These are phyloP conservation scores for Lagocephalus sceleratus DNA, from an alignment of 2,797 vertebrate species.

Conservation along the genomic window DNA sequence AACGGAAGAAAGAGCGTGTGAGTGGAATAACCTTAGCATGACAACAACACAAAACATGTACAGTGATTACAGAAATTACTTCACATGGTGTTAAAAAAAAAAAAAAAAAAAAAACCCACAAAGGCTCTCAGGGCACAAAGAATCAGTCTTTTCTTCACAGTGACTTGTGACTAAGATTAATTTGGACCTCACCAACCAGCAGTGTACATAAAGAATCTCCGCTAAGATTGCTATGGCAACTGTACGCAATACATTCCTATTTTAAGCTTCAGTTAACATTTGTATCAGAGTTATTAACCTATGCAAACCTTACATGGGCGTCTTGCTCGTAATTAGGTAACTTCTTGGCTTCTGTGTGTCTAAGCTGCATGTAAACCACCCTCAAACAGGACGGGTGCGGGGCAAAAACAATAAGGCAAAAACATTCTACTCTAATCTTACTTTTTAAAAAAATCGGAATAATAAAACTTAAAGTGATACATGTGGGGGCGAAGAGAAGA, in stretches of 20 bases:
- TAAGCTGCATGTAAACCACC: slow-evolving; percentile 37
- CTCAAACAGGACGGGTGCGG: slow-evolving; percentile 56
- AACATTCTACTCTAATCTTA: slow-evolving; percentile 10
- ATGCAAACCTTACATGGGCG: slow-evolving; percentile 70
- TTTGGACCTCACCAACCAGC: slow-evolving; percentile 67
- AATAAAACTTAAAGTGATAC: background rate
- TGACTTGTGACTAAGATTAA: slow-evolving; percentile 59
- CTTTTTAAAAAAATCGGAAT: slow-evolving; percentile 16
- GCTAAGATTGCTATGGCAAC: slow-evolving; percentile 77
- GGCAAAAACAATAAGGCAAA: slow-evolving; percentile 46
- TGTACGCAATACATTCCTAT: slow-evolving; percentile 72
- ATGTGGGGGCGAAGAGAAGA: background rate
- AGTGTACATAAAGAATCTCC: slow-evolving; percentile 67
- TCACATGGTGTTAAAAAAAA: slow-evolving; percentile 21
- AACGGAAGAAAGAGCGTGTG: slow-evolving; percentile 30
- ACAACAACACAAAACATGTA: slow-evolving; percentile 20
- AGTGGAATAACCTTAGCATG: slow-evolving; percentile 15
- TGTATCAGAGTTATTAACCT: slow-evolving; percentile 78
- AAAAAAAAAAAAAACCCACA: slow-evolving; percentile 34
- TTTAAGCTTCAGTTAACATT: slow-evolving; percentile 80
- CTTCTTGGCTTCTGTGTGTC: slow-evolving; percentile 39
- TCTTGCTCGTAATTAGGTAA: slow-evolving; percentile 75
- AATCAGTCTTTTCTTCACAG: slow-evolving; percentile 51
- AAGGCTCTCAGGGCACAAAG: slow-evolving; percentile 36
- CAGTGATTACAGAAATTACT: slow-evolving; percentile 32